A percentile compares a stretch with the other conserved stretches of the same genome.
These are phyloP conservation scores for Urocyon cinereoargenteus DNA, from an alignment of 2,797 vertebrate species.

Conservation along the genomic window DNA sequence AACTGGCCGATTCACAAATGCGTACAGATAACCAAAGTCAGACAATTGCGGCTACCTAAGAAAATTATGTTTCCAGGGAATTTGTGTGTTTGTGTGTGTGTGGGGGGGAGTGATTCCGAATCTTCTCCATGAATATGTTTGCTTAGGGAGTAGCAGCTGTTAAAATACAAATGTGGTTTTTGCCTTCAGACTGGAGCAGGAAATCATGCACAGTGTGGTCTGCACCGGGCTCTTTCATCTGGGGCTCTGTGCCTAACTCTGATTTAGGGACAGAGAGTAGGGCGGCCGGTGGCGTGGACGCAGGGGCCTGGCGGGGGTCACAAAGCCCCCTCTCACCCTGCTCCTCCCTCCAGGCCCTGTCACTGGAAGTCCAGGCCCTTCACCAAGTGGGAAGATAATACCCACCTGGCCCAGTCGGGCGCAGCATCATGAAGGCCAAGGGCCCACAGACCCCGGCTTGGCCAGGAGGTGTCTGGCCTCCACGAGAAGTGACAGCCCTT, in stretches of 20 bases:
- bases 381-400: fast-evolving
- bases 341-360: not conserved
- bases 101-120: not conserved
- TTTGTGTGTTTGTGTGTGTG: not conserved
- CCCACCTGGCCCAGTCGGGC: fast-evolving
- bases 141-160: not conserved
- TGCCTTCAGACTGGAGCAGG: not conserved
- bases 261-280: not conserved
- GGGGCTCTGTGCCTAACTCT: no score
- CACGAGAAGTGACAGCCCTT: fast-evolving
- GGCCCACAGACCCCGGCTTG: fast-evolving
- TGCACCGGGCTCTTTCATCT: fast-evolving
- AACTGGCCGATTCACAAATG: not conserved
- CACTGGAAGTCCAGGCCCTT: no score
- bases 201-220: not conserved
- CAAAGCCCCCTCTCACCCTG: not conserved
- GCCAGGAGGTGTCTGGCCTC: not conserved
- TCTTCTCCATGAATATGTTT: not conserved
- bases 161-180: no score
- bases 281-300: fast-evolving
- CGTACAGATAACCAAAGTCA: not conserved
- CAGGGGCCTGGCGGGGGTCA: fast-evolving
- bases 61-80: not conserved
- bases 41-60: not conserved
- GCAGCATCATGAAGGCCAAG: fast-evolving